Conservation (phyloP, 2,888 invertebrate genomes). For the Thymelicus sylvestris region DNA sequence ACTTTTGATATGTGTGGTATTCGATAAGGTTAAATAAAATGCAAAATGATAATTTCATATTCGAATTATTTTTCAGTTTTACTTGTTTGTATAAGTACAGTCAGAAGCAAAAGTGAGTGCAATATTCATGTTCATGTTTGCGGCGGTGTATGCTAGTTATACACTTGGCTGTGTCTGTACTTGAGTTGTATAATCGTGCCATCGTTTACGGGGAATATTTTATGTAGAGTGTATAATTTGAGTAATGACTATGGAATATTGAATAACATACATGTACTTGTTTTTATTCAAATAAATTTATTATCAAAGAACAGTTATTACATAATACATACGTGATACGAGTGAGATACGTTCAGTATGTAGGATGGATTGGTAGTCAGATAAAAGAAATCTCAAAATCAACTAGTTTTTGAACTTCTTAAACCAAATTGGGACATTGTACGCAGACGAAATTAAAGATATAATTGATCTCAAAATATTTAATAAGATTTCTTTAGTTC, state of each 20-base stretch:
- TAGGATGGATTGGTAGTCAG: slow-evolving; percentile 13
- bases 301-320: background rate
- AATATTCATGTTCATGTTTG: background rate
- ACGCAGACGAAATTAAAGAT: slow-evolving; percentile 55
- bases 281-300: slow-evolving; percentile 12
- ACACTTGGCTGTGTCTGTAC: slow-evolving; percentile 40
- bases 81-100: slow-evolving; percentile 34
- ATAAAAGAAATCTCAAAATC: slow-evolving; percentile 28
- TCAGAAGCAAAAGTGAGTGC: slow-evolving; percentile 30
- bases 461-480: slow-evolving; percentile 73
- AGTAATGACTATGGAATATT: slow-evolving; percentile 4
- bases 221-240: slow-evolving; percentile 23
- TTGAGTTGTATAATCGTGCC: slow-evolving; percentile 40
- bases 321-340: background rate
- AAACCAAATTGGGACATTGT: slow-evolving; percentile 59
- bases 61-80: slow-evolving; percentile 10
- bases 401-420: slow-evolving; percentile 25
- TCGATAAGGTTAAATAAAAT: slow-evolving; percentile 13
- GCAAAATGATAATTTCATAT: slow-evolving; percentile 1
- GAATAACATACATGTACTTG: slow-evolving; percentile 19
- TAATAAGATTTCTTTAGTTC: slow-evolving; percentile 69
- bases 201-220: slow-evolving; percentile 28
- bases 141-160: slow-evolving; percentile 7
- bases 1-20: slow-evolving; percentile 23
- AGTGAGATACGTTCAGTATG: background rate